Evolutionary conservation across 2,888 invertebrate genomes (phyloP).

Genomic region (Cremastinae sp.): DNA sequence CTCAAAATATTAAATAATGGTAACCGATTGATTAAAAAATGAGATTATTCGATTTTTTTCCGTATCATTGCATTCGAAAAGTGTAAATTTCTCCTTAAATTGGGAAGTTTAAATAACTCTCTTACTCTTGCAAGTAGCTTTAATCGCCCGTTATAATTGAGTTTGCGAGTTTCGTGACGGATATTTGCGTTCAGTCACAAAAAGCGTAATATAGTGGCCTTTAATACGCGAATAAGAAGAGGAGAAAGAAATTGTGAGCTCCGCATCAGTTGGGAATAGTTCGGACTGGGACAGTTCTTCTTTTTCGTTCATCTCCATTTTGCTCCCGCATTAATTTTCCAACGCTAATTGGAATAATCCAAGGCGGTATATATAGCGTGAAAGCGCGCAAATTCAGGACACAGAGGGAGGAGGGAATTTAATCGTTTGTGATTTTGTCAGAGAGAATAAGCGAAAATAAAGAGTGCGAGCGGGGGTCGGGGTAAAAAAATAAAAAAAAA

Average conservation of each 20-base stretch:
- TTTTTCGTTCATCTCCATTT: slow-evolving; percentile 45
- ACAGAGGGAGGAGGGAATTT: slow-evolving; percentile 13
- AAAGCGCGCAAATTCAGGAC: slow-evolving; percentile 47
- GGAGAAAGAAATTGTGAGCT: slow-evolving; percentile 29
- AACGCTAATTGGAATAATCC: slow-evolving; percentile 67
- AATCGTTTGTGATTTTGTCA: slow-evolving; percentile 36
- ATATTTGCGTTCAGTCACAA: slow-evolving; percentile 40
- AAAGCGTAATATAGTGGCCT: slow-evolving; percentile 17
- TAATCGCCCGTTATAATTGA: slow-evolving; percentile 66
- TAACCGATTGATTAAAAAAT: too few species aligned
- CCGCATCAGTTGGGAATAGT: slow-evolving; percentile 32
- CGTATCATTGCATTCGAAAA: too few species aligned
- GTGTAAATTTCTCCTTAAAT: slow-evolving; percentile 1
- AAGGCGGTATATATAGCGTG: slow-evolving; percentile 44
- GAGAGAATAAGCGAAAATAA: slow-evolving; percentile 21
- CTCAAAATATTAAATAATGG: too few species aligned
- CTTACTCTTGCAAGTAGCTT: slow-evolving; percentile 61
- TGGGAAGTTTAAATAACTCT: slow-evolving; percentile 3
- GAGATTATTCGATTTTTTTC: background rate
- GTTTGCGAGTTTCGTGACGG: slow-evolving; percentile 52
- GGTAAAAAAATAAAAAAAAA: slow-evolving; percentile 23
- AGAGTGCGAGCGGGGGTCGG: background rate
- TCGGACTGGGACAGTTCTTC: slow-evolving; percentile 17
- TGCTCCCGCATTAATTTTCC: slow-evolving; percentile 62
- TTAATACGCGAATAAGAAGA: slow-evolving; percentile 4